Conservation (phyloP, 2,888 invertebrate species). For the Caprella mutica region DNA sequence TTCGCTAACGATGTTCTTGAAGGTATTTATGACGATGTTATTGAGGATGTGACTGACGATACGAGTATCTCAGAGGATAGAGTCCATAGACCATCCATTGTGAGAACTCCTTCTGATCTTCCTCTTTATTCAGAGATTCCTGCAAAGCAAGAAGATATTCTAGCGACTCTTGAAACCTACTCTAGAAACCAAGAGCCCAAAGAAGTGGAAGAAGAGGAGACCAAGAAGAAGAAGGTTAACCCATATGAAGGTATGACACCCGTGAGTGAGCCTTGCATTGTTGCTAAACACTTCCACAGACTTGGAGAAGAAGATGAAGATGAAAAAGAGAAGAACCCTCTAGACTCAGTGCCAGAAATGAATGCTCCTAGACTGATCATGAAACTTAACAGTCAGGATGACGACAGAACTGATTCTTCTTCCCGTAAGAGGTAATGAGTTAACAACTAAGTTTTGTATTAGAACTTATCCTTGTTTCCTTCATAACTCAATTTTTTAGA, state of each 20-base stretch:
- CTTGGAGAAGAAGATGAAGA: conserved; percentile 20
- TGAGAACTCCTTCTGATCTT: conserved; percentile 31
- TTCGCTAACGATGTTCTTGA: conserved; percentile 13
- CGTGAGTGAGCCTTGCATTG: conserved; percentile 26
- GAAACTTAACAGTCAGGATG: not conserved
- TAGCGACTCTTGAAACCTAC: too few species aligned
- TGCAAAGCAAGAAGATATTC: too few species aligned
- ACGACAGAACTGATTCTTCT: conserved; percentile 9
- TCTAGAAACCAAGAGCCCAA: conserved; percentile 9
- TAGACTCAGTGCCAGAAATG: not conserved
- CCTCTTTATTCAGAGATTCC: too few species aligned
- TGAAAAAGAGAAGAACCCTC: conserved; percentile 6
- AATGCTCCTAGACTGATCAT: conserved; percentile 3
- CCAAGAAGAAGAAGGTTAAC: not conserved
- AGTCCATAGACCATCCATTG: conserved; percentile 29
- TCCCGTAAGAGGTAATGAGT: too few species aligned
- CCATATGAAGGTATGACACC: conserved; percentile 13
- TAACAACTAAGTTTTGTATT: too few species aligned
- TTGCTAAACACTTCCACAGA: conserved; percentile 23
- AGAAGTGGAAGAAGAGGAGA: not conserved
- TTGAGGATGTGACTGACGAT: conserved; percentile 30
- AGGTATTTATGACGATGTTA: conserved; percentile 11
- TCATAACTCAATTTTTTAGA: too few species aligned
- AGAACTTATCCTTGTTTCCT: too few species aligned
- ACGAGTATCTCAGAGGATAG: conserved; percentile 25